Conservation (phyloP, 2,888 invertebrate species). For the Drosophila pseudotalamancana region DNA sequence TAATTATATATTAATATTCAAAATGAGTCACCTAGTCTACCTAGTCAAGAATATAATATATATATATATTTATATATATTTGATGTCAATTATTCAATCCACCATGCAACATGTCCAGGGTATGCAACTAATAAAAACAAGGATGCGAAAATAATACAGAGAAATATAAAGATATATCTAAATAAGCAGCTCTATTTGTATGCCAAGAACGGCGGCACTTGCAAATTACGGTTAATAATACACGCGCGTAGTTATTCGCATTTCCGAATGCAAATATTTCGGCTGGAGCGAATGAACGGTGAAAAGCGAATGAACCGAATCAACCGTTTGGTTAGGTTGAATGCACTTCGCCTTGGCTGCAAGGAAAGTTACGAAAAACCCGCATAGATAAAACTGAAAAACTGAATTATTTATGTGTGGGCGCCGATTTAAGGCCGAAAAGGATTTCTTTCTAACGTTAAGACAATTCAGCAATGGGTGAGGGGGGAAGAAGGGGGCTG, state of each 20-base stretch:
- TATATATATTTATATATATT: no score
- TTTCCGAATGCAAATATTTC: constrained; percentile 61
- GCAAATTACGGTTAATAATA: constrained; percentile 59
- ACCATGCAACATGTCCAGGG: not conserved
- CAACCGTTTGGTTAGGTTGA: constrained; percentile 56
- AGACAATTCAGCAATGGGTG: no score
- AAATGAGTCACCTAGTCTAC: no score
- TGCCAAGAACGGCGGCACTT: constrained; percentile 39
- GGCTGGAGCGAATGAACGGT: constrained; percentile 63
- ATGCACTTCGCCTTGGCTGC: constrained; percentile 65
- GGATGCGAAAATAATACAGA: constrained; percentile 2
- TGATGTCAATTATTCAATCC: no score
- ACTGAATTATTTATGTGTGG: constrained; percentile 64
- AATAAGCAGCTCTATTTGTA: constrained; percentile 52
- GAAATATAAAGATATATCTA: constrained; percentile 13
- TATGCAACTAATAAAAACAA: constrained; percentile 6
- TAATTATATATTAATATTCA: no score
- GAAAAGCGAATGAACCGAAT: constrained; percentile 40
- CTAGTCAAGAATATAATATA: no score
- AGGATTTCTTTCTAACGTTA: constrained; percentile 38
- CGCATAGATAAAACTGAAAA: constrained; percentile 12
- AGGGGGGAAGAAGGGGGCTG: constrained; percentile 12
- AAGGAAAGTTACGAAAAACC: constrained; percentile 6
- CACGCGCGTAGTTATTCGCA: constrained; percentile 59
- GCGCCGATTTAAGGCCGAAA: constrained; percentile 21